A percentile compares a stretch with the other conserved stretches of the same genome.
Conservation (phyloP, 2,888 invertebrate genomes). For the Colostygia pectinataria region DNA sequence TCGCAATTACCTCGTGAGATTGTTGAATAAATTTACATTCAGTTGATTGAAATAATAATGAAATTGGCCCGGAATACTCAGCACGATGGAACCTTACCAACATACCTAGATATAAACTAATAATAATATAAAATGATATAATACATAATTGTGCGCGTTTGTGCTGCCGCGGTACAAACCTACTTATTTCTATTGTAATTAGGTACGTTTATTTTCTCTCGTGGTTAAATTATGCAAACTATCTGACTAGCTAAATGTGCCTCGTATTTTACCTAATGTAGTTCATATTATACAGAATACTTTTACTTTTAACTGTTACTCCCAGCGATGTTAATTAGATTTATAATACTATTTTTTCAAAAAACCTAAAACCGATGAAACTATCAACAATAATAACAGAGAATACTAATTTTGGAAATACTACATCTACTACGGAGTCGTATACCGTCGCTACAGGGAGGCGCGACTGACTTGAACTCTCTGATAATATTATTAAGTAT, state of each 20-base stretch:
- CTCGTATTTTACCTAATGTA: neutral
- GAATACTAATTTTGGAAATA: no score
- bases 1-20: constrained; percentile 82
- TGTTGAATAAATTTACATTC: constrained; percentile 83
- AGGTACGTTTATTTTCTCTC: constrained; percentile 48
- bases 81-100: constrained; percentile 68
- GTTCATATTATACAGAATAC: neutral
- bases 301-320: no score
- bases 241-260: neutral
- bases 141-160: constrained; percentile 66
- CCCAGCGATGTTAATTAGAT: no score
- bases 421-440: no score
- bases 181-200: constrained; percentile 71
- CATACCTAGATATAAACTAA: constrained; percentile 79
- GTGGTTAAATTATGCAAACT: constrained; percentile 57
- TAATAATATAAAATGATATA: constrained; percentile 81
- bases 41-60: constrained; percentile 84
- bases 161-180: constrained; percentile 45
- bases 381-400: no score
- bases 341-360: no score
- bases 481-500: no score
- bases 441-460: no score
- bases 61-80: constrained; percentile 79
- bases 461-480: no score
- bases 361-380: no score